Evolutionary conservation across 2,797 vertebrate species (phyloP), one percentile per base, ranked within the genome.

Genomic region (Sebastes baramenuke): DNA sequence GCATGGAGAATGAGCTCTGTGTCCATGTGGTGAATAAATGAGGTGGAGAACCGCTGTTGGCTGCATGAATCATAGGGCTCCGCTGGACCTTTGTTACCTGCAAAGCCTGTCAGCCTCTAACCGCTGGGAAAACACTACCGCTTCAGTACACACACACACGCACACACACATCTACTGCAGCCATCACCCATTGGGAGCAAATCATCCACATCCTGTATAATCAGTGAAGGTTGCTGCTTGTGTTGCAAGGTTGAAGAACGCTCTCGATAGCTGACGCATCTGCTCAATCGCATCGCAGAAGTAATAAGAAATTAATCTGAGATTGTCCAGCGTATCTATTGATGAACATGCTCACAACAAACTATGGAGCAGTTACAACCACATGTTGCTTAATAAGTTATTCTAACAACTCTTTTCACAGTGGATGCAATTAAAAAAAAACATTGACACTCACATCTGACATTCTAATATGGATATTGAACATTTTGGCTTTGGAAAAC

Each of bases 21-120:
- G 88, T 88, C 89, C 87, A 86, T 84, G 87, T 69, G 82, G 90
- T 92, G 89, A 94, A 94, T 93, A 94, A 91, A 94, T 94, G 84
- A 94, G 86, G 82, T 80, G 84, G 77, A 84, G 87, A 87, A 69
- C 80, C 25, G 78, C 82, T 90, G 87, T 32, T 58, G 82, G 88
- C 82, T 80, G 76, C 85, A 92, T 94, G 84, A 94, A 88, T 93
- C 88, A 94, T 84, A 30, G 72, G 58, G 24, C 78, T 85, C 70
- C 0, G 11, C 62, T 11, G 59, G 77, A 86, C 49, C 61, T 72
- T 77, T 25, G 70, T 77, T 75, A 84, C 83, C 81, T 82, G 74
- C 73, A 69, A 81, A 75, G 79, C 75, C 85, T 65, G 74, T 76
- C 61, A 52, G 71, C 52, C 68, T 56, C 59, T 30, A 52, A 82